These are phyloP conservation scores for Cynodonichthys magdalenae DNA, from an alignment of 2,797 vertebrate genomes.

Conservation along the genomic window DNA sequence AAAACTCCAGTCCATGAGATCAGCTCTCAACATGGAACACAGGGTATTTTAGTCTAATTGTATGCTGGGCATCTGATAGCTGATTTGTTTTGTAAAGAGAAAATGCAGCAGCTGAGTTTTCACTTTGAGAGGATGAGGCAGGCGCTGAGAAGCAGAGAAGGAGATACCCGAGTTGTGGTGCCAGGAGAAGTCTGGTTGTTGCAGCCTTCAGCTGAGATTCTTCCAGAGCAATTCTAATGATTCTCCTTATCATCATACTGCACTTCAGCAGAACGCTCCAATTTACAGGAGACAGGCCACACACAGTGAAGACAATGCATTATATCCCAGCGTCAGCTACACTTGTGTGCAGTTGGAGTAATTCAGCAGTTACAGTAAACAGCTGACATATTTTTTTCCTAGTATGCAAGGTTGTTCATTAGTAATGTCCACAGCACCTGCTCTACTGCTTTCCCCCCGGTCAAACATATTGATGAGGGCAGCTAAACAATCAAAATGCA, in stretches of 20 bases:
- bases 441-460: too few species aligned
- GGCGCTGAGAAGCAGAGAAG: not conserved
- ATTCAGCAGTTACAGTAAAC: too few species aligned
- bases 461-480: too few species aligned
- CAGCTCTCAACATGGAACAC: constrained; percentile 34
- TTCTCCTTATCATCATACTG: constrained; percentile 26
- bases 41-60: constrained; percentile 19
- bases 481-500: too few species aligned
- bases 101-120: constrained; percentile 19
- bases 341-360: too few species aligned
- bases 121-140: not conserved
- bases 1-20: constrained; percentile 22
- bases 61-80: not conserved
- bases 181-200: constrained; percentile 23
- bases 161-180: constrained; percentile 29
- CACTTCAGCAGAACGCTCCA: constrained; percentile 13
- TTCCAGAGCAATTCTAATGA: constrained; percentile 39
- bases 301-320: too few species aligned
- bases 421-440: too few species aligned
- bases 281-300: constrained; percentile 2
- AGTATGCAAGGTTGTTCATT: too few species aligned
- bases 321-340: too few species aligned
- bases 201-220: constrained; percentile 33
- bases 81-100: constrained; percentile 8
- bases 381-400: too few species aligned